Conservation (phyloP, 1,140 invertebrate genomes). For the Pomacea maculata region DNA sequence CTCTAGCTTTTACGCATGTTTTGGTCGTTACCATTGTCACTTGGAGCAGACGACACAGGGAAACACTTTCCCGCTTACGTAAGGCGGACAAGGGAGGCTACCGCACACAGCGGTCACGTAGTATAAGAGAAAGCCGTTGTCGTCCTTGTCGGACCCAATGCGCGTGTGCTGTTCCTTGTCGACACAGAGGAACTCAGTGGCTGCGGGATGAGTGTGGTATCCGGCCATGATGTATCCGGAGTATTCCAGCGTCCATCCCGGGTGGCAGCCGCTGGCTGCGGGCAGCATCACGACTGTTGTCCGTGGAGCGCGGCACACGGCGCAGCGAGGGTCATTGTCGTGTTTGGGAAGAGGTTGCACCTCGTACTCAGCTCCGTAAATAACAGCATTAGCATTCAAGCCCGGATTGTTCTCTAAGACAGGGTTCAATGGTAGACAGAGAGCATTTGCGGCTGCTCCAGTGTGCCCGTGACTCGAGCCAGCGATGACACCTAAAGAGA, state of each 20-base stretch:
- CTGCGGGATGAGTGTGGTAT: not conserved
- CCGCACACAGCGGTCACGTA: conserved; percentile 30
- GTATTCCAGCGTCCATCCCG: conserved; percentile 36
- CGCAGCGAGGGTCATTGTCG: conserved; percentile 33
- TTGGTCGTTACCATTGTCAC: not conserved
- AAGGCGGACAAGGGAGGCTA: conserved; percentile 36
- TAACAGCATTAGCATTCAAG: not conserved
- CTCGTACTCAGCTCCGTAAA: conserved; percentile 37
- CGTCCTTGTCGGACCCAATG: conserved; percentile 1
- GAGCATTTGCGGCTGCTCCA: conserved; percentile 23
- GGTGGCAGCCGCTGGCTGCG: conserved; percentile 23
- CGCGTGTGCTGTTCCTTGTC: conserved; percentile 29
- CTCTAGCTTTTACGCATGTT: too few relatives aligned
- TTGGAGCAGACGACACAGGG: conserved; percentile 46
- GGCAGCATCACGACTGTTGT: conserved; percentile 34
- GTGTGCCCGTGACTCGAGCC: conserved; percentile 16
- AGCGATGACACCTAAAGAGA: conserved; percentile 25
- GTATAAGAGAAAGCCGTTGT: conserved; percentile 39
- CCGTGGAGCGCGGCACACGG: conserved; percentile 24
- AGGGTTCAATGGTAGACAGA: conserved; percentile 32
- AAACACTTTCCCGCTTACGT: conserved; percentile 31
- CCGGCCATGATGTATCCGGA: conserved; percentile 34
- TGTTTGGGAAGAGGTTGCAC: conserved; percentile 7
- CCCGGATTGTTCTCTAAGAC: conserved; percentile 16
- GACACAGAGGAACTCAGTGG: conserved; percentile 34